Evolutionary conservation across 2,888 invertebrate genomes (phyloP), one percentile per base, ranked within the genome.

Genomic region (Chalcosyrphus nemorum): DNA sequence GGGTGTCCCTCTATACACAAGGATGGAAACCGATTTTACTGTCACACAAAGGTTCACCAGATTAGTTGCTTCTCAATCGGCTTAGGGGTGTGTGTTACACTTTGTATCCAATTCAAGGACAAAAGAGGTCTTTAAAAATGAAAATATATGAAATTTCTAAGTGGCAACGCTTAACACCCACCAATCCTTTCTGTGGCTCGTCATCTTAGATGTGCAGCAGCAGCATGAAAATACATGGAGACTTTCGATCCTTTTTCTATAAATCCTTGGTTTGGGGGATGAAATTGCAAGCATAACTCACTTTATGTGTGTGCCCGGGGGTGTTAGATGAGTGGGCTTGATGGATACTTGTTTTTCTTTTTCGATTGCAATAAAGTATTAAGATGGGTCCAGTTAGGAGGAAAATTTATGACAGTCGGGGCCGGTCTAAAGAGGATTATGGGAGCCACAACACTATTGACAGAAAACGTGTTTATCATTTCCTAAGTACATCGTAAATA

Each of bases 221-320:
- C n/a, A n/a, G n/a, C n/a, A n/a, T n/a, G n/a, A n/a, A n/a, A n/a
- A 47, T 13, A 41, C 47, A 57, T 41, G 47, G n/a, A 29, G 59
- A 72, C 72, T 77, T 61, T 66, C 66, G 72, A 66, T 56, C 66
- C 59, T 15, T 41, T 61, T 77, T 61, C 72, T 15, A 82, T 76
- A 50, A 59, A 45, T 47, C 21, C 4, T 13, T 17, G 19, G 4
- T 27, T 41, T 24, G 11, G 35, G 13, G 29, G 52, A 15, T 43
- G 17, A 65, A 50, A 50, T 65, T n/a, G 17, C 41, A 21, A 41
- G 3, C 56, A 70, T 47, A 27, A 47, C 24, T 70, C 43, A 59
- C 59, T 21, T 63, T 21, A 13, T 15, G 9, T 32, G 19, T n/a
- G n/a, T n/a, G n/a, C n/a, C 21, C 27, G 2, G 38, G 4, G 41